phyloP scores from a whole-genome alignment of 2,797 vertebrate genomes.

The Betta splendens region DNA sequence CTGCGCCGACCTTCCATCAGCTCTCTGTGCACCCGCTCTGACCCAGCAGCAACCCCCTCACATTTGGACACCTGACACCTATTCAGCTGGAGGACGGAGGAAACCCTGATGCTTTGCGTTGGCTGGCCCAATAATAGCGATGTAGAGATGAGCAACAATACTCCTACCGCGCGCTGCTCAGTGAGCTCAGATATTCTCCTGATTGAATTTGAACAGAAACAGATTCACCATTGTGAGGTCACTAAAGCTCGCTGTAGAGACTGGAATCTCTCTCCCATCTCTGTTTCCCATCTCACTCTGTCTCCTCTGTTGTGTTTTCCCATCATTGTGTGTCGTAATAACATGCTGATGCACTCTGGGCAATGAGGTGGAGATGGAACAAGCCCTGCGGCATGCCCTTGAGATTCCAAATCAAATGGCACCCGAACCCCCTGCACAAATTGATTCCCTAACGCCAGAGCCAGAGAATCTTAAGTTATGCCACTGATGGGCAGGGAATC shows the following conservation, averaged over 20 bases:
- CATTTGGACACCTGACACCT: conserved; percentile 16
- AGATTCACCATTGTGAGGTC: conserved; percentile 60
- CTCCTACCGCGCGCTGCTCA: not conserved
- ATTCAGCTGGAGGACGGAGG: not conserved
- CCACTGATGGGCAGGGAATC: conserved; percentile 30
- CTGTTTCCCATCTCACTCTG: conserved; percentile 17
- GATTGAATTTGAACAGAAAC: conserved; percentile 65
- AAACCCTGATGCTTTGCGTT: conserved; percentile 25
- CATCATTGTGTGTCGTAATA: conserved; percentile 43
- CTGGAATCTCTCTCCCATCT: conserved; percentile 27
- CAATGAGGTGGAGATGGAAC: conserved; percentile 64
- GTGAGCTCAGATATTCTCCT: conserved; percentile 27
- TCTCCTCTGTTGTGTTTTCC: conserved; percentile 21
- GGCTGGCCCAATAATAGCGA: conserved; percentile 27
- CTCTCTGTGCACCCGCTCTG: not conserved
- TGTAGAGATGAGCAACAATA: conserved; percentile 23
- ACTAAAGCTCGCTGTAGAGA: conserved; percentile 23
- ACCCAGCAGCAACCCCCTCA: not conserved
- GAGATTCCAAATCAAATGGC: conserved; percentile 69
- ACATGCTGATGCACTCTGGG: conserved; percentile 67
- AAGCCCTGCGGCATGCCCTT: conserved; percentile 54
- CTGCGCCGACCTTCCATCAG: conserved; percentile 8
- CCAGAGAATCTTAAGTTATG: conserved; percentile 36
- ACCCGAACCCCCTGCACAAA: conserved; percentile 68
- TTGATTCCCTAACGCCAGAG: conserved; percentile 63